Percentiles rank a stretch among this genome's conserved stretches.
These are phyloP conservation scores for Drosophila serrata DNA, from an alignment of 1,140 invertebrate species.

Conservation along the genomic window DNA sequence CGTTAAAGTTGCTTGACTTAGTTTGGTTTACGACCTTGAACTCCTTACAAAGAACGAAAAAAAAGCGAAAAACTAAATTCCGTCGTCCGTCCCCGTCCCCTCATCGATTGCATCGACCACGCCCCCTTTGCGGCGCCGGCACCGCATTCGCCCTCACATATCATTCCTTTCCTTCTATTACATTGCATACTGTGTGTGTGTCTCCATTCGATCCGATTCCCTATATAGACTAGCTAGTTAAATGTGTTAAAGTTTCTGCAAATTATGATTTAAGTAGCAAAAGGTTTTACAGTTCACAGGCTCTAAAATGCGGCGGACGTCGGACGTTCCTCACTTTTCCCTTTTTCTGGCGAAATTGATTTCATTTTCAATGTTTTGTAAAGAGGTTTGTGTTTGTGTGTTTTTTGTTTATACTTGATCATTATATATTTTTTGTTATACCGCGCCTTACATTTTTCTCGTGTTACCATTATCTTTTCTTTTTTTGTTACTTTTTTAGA, in stretches of 20 bases:
- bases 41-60: conserved; percentile 42
- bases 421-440: conserved; percentile 29
- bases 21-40: conserved; percentile 75
- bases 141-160: conserved; percentile 45
- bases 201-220: conserved; percentile 32
- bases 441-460: conserved; percentile 49
- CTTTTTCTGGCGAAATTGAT: conserved; percentile 19
- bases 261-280: conserved; percentile 53
- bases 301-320: conserved; percentile 50
- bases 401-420: conserved; percentile 16
- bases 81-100: conserved; percentile 11
- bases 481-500: conserved; percentile 53
- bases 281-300: conserved; percentile 36
- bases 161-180: conserved; percentile 28
- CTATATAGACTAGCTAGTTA: conserved; percentile 73
- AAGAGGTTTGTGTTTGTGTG: conserved; percentile 42
- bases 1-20: conserved; percentile 75
- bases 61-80: conserved; percentile 14
- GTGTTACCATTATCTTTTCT: conserved; percentile 46
- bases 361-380: conserved; percentile 18
- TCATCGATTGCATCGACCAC: conserved; percentile 28
- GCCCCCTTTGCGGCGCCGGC: conserved; percentile 53
- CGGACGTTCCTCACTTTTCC: conserved; percentile 23
- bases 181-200: conserved; percentile 18
- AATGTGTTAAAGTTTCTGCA: conserved; percentile 46